These are phyloP conservation scores for Nyctalus aviator DNA, from an alignment of 2,797 vertebrate species.

Conservation along the genomic window DNA sequence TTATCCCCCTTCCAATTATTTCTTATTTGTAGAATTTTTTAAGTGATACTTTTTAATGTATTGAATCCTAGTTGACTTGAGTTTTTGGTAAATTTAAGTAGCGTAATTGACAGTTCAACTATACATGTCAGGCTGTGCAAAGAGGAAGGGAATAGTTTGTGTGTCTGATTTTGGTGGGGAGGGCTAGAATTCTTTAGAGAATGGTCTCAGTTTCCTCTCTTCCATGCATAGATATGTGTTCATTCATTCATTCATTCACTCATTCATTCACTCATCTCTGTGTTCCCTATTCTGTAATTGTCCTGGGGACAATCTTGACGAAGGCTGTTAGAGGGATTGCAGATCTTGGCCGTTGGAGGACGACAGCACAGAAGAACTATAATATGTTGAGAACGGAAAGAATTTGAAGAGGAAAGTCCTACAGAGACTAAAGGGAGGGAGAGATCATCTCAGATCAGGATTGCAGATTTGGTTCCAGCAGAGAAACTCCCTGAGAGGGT, in stretches of 20 bases:
- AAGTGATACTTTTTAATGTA: not conserved
- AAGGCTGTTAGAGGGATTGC: not conserved
- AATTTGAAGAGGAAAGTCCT: not conserved
- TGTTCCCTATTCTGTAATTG: not conserved
- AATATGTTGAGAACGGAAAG: not conserved
- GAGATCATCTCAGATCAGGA: not conserved
- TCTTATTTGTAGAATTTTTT: constrained; percentile 11
- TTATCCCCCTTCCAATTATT: not conserved
- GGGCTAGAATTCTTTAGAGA: not conserved
- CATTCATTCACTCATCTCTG: not conserved
- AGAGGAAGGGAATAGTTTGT: not conserved
- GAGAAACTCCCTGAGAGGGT: not conserved
- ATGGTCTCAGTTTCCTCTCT: not conserved
- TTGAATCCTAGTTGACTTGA: not conserved
- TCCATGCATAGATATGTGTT: not conserved
- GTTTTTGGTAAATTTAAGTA: not conserved
- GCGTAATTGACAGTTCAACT: not conserved
- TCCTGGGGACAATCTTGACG: not conserved
- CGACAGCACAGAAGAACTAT: not conserved
- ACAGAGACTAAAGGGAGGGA: not conserved
- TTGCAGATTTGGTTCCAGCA: not conserved
- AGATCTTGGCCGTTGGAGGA: not conserved
- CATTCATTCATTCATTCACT: not conserved
- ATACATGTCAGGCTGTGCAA: not conserved
- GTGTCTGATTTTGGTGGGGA: not conserved